Percentiles rank a stretch among this genome's conserved stretches.
Evolutionary conservation across 2,113 vertebrate genomes (phyloP).

Genomic region (Noturus placidus): DNA sequence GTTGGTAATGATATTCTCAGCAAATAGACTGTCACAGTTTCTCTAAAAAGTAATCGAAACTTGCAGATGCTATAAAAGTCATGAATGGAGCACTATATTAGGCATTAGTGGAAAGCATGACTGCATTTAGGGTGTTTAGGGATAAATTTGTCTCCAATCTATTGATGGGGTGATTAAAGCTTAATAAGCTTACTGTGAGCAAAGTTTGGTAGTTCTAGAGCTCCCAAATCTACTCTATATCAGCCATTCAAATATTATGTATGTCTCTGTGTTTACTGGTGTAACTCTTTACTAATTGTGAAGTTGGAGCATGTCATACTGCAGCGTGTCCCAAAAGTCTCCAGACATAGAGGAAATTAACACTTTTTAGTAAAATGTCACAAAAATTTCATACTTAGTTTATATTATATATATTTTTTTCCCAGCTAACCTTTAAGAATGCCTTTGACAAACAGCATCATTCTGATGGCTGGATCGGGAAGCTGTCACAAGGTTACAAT

Average conservation of each 20-base stretch:
- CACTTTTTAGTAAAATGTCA: no score
- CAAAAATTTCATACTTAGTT: no score
- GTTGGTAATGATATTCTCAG: neutral
- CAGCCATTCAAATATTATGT: neutral
- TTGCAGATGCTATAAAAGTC: constrained; percentile 1
- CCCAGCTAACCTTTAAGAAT: no score
- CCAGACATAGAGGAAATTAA: no score
- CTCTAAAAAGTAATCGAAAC: constrained; percentile 4
- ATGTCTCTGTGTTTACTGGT: neutral
- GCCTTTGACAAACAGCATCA: no score
- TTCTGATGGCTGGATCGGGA: no score
- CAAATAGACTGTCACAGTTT: neutral
- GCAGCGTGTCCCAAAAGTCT: no score
- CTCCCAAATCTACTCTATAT: neutral
- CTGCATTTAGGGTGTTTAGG: neutral
- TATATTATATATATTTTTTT: no score
- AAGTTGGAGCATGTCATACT: neutral
- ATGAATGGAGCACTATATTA: neutral
- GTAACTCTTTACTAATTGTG: neutral
- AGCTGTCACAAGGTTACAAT: no score
- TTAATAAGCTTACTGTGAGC: neutral
- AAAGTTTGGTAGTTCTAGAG: neutral
- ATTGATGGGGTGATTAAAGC: neutral
- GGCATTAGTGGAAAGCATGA: neutral
- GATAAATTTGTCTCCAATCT: neutral